These are phyloP conservation scores for Drosophila melanocephala DNA, from an alignment of 2,888 invertebrate genomes.

Conservation along the genomic window DNA sequence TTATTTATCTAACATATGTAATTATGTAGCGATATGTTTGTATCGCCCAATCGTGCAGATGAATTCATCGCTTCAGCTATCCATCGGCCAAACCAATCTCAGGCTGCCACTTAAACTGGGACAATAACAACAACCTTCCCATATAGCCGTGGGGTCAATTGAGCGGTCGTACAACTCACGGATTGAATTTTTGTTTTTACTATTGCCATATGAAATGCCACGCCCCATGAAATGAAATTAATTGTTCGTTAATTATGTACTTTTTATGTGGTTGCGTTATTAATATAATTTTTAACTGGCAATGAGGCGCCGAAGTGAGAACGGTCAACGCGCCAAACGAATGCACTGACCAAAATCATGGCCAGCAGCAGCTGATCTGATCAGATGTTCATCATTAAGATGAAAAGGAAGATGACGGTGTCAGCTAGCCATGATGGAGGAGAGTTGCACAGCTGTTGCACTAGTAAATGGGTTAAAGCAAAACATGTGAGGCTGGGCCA, in stretches of 20 bases:
- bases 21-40: neutral
- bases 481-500: constrained; percentile 58
- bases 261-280: constrained; percentile 17
- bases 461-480: constrained; percentile 13
- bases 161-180: constrained; percentile 37
- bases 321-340: constrained; percentile 10
- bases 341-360: constrained; percentile 44
- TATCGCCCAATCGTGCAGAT: neutral
- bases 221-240: constrained; percentile 44
- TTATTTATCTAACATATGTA: neutral
- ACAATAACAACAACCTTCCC: constrained; percentile 18
- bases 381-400: constrained; percentile 4
- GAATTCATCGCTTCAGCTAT: neutral
- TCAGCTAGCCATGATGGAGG: constrained; percentile 1
- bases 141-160: constrained; percentile 1
- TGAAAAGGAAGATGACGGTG: neutral
- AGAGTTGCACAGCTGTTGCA: constrained; percentile 12
- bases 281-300: constrained; percentile 35
- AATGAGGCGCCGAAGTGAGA: constrained; percentile 27
- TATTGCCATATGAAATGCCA: constrained; percentile 12
- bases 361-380: constrained; percentile 23
- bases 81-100: constrained; percentile 1
- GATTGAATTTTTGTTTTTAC: constrained; percentile 15
- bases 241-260: constrained; percentile 58
- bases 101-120: constrained; percentile 4